A percentile compares a stretch with the other conserved stretches of the same genome.
phyloP scores from a whole-genome alignment of 30 jellyfish, hydroid and myxozoan genomes.

The Catostylus mosaicus region DNA sequence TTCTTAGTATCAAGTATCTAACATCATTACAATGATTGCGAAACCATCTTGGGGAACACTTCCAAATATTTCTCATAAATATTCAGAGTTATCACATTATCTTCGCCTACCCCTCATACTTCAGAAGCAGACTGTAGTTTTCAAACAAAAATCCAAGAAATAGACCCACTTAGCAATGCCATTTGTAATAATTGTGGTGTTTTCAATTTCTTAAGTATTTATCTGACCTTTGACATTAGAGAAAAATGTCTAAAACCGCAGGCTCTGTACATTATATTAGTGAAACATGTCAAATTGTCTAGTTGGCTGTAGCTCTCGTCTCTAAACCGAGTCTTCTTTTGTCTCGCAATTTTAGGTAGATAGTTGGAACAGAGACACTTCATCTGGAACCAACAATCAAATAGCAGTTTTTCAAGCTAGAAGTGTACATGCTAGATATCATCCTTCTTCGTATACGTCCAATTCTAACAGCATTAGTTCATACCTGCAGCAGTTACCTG shows the following conservation, averaged over 20 bases:
- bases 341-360: conserved; percentile 43
- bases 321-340: conserved; percentile 20
- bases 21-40: too few relatives aligned
- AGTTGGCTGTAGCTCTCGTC: conserved; percentile 35
- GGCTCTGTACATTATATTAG: conserved; percentile 29
- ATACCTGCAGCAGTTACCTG: conserved; percentile 60
- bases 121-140: too few relatives aligned
- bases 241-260: conserved; percentile 63
- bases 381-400: conserved; percentile 39
- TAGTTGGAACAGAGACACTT: conserved; percentile 64
- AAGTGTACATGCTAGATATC: conserved; percentile 50
- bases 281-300: conserved; percentile 23
- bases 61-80: too few relatives aligned
- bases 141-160: too few relatives aligned
- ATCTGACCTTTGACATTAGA: conserved; percentile 62
- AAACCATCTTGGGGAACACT: too few relatives aligned
- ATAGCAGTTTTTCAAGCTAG: conserved; percentile 57
- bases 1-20: too few relatives aligned
- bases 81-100: too few relatives aligned
- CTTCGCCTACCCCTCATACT: too few relatives aligned
- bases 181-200: conserved; percentile 9
- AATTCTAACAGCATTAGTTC: conserved; percentile 29
- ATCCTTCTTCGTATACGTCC: conserved; percentile 47
- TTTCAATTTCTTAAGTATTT: conserved; percentile 28
- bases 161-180: too few relatives aligned